Base-by-base conservation (phyloP, 2,113 vertebrate species). In the Ceyx margarethae region DNA sequence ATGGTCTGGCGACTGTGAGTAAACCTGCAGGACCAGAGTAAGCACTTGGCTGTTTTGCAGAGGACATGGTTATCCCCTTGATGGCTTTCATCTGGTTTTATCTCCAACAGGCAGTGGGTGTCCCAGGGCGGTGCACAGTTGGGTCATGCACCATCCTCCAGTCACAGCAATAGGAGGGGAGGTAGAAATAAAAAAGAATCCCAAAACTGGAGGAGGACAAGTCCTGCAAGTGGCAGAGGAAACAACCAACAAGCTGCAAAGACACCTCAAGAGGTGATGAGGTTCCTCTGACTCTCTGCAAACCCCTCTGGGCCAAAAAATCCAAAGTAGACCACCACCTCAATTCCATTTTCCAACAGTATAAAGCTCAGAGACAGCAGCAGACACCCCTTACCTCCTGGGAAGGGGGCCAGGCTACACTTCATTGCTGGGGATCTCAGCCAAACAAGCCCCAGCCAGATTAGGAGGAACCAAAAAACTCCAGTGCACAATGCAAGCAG, bases 71-170 rank as follows among this genome's bases (percentile, higher is more conserved):
- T 35, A 29, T 48, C 57, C 19, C 28, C 29, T 64, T 7, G 29
- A 19, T 33, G 48, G 31, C 31, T 25, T 23, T 15, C 46, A 17
- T 19, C 22, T 15, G 18, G 6, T 22, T 61, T 54, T 37, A 26
- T 1, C 40, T 31, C 37, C 3, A 1, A 4, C 25, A 2, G 3
- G 33, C 29, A 33, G 28, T 1, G 3, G 22, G 26, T 7, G 7
- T 15, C 40, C 48, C 56, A 57, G 46, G n/a, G 29, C 11, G 1
- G 0, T 2, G 37, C 15, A 22, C 1, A 1, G 25, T 6, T 1
- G 20, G 40, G 13, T 33, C 56, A 4, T 12, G 7, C 46, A 53
- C 42, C 35, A 8, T 43, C 56, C 40, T 61, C 20, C 20, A 25
- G n/a, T 28, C 14, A 33, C 53, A 31, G 33, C 29, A 20, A 35